phyloP scores from a whole-genome alignment of 2,888 invertebrate genomes.

The Phania funesta region DNA sequence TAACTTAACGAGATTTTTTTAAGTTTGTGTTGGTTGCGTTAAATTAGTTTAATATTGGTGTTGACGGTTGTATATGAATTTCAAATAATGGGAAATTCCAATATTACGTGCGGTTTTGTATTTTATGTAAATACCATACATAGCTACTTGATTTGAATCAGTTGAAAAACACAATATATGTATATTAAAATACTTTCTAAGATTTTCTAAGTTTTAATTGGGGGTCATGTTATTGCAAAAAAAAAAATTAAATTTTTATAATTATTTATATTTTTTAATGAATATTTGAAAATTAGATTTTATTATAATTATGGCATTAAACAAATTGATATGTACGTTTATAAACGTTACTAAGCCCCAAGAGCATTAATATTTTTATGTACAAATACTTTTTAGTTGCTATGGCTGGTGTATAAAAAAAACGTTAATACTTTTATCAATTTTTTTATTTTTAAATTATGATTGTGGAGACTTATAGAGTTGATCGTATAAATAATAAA shows the following conservation, averaged over 20 bases:
- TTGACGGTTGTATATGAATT: constrained; percentile 58
- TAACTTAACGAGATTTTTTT: constrained; percentile 41
- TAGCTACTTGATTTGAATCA: constrained; percentile 21
- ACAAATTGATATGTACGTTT: neutral
- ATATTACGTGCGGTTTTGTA: constrained; percentile 55
- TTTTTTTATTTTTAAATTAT: constrained; percentile 43
- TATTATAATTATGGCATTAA: constrained; percentile 38
- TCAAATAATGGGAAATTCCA: constrained; percentile 64
- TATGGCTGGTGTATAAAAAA: constrained; percentile 2
- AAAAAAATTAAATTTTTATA: neutral
- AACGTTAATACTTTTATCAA: constrained; percentile 32
- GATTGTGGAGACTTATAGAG: neutral
- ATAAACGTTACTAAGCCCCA: neutral
- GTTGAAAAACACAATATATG: neutral
- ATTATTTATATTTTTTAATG: constrained; percentile 9
- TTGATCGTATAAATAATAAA: neutral
- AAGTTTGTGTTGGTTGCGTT: constrained; percentile 19
- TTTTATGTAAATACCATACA: constrained; percentile 48
- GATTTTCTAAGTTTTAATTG: constrained; percentile 7
- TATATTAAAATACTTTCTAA: constrained; percentile 30
- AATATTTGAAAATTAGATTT: constrained; percentile 25
- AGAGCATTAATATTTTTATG: constrained; percentile 21
- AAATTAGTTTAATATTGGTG: neutral
- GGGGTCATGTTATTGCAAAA: constrained; percentile 32
- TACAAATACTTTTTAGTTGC: too few species aligned